Base-by-base conservation (phyloP, 2,888 invertebrate species). In the Xestia ashworthii region DNA sequence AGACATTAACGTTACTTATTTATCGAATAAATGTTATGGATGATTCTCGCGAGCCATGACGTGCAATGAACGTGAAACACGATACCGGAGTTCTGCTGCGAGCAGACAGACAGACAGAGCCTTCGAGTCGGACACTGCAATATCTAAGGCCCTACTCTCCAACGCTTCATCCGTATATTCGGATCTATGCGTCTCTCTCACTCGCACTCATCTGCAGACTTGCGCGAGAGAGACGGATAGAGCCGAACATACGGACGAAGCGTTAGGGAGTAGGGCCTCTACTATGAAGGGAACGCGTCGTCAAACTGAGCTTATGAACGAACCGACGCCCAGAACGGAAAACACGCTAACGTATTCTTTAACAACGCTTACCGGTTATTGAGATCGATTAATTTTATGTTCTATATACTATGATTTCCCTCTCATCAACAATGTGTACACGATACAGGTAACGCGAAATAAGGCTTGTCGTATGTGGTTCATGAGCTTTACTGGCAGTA, bases 391-490 rank as follows among this genome's bases (percentile, higher is more conserved):
- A 93, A 93, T 93, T 95, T 94, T 93, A 95, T 90, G 89, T 92
- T 94, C 93, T 95, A 95, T 94, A 94, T 91, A 94, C 93, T 95
- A 95, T 94, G 91, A 91, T 91, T 94, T 93, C 91, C 90, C 92
- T 92, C 90, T 92, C 92, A 89, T 93, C 93, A 94, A 94, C 94
- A 94, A 94, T 93, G 94, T 93, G 95, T 95, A 96, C 95, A 91
- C 91, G 90, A 92, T 91, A 93, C 95, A 95, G 95, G 96, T 96
- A 96, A 96, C 96, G 94, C 93, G 94, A 95, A 95, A 93, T 96
- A 97, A 97, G 96, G 96, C 96, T 95, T 95, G 93, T 94, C 92
- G 92, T 94, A 93, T 91, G 89, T 90, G 87, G 83, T 82, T 89
- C 88, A 89, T 89, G 58, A 90, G 89, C 82, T 90, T 90, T 86